Conservation (phyloP, 1,140 invertebrate species). For the Calephelis nemesis region DNA sequence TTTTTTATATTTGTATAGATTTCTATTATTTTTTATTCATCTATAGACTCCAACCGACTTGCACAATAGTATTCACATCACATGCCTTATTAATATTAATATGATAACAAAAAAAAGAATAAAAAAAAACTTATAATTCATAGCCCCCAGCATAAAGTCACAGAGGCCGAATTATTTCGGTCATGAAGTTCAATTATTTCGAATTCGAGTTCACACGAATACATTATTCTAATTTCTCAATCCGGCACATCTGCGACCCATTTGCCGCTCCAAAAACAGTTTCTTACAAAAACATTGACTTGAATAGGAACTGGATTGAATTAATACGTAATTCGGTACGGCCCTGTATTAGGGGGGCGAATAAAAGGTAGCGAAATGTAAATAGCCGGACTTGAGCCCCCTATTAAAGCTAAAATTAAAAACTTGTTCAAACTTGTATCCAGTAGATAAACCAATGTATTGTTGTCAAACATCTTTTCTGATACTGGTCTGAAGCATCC, state of each 20-base stretch:
- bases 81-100: background rate
- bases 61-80: background rate
- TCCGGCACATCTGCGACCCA: constrained; percentile 72
- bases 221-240: constrained; percentile 74
- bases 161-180: constrained; percentile 2
- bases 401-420: constrained; percentile 32
- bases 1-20: too few species aligned
- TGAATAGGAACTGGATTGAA: constrained; percentile 76
- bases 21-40: too few species aligned
- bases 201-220: constrained; percentile 52
- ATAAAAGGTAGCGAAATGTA: constrained; percentile 68
- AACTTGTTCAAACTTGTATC: constrained; percentile 25
- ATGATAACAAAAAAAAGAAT: background rate
- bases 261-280: constrained; percentile 64
- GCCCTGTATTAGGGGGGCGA: constrained; percentile 64
- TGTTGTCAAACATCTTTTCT: too few species aligned
- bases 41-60: background rate
- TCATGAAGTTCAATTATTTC: constrained; percentile 27
- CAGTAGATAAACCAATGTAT: background rate
- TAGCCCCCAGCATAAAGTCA: constrained; percentile 4
- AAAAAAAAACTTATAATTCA: constrained; percentile 14
- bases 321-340: constrained; percentile 75
- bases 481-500: too few species aligned
- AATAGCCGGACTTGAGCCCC: constrained; percentile 44
- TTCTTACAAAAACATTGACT: constrained; percentile 71